These are phyloP conservation scores for Agriopis marginaria DNA, from an alignment of 2,888 invertebrate species.

Conservation along the genomic window DNA sequence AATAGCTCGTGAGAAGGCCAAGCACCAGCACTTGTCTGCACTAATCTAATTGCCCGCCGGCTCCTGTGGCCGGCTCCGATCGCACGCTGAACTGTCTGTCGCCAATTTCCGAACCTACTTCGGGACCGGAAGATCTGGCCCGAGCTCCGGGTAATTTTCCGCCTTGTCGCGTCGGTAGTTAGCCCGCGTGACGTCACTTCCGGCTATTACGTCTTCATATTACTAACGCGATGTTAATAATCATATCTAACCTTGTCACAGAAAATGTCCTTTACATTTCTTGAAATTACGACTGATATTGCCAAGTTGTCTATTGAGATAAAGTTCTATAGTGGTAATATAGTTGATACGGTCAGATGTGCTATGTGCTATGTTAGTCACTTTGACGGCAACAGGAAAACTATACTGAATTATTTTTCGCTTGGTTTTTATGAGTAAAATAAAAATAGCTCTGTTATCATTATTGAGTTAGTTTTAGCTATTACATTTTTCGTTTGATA, in stretches of 20 bases:
- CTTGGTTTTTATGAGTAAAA: constrained; percentile 18
- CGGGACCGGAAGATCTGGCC: constrained; percentile 22
- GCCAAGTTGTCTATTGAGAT: background rate
- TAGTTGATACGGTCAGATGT: background rate
- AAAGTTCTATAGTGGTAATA: constrained; percentile 4
- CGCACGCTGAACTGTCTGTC: constrained; percentile 28
- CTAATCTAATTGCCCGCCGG: constrained; percentile 23
- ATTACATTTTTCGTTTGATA: background rate
- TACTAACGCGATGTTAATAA: constrained; percentile 16
- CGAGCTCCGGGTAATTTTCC: constrained; percentile 41
- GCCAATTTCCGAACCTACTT: constrained; percentile 31
- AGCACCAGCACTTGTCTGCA: constrained; percentile 6
- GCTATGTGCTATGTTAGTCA: constrained; percentile 15
- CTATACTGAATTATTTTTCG: constrained; percentile 12
- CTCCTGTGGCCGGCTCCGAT: constrained; percentile 19
- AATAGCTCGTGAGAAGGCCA: constrained; percentile 8
- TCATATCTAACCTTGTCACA: constrained; percentile 10
- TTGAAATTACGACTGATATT: background rate
- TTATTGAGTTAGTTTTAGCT: constrained; percentile 14
- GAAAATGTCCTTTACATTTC: background rate
- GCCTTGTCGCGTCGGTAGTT: constrained; percentile 38
- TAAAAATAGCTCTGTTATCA: constrained; percentile 15
- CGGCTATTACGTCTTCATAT: constrained; percentile 33
- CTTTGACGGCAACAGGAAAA: constrained; percentile 30
- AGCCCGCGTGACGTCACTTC: constrained; percentile 38